phyloP scores from a whole-genome alignment of 2,113 vertebrate species.

The Ceyx cyanopectus region DNA sequence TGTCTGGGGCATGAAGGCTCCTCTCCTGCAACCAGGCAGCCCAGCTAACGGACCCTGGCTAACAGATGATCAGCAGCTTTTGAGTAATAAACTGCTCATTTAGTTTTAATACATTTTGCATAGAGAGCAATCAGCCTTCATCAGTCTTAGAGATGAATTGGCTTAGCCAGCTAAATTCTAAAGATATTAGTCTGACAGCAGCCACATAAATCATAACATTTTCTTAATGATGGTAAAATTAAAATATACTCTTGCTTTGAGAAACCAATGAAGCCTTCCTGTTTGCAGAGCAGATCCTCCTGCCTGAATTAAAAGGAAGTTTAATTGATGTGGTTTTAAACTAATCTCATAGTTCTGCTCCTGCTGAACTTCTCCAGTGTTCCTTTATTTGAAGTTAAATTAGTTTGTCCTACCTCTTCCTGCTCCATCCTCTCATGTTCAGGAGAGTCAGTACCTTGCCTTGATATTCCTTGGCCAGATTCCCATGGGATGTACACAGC shows the following conservation, averaged over 20 bases:
- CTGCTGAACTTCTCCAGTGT: background rate
- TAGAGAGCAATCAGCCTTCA: constrained; percentile 94
- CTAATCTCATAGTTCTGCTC: background rate
- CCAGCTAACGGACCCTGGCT: constrained; percentile 91
- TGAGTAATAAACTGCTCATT: constrained; percentile 99
- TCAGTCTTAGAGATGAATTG: constrained; percentile 98
- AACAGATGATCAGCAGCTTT: constrained; percentile 88
- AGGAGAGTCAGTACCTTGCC: background rate
- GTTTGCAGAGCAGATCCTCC: constrained; percentile 67
- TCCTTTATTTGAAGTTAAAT: constrained; percentile 30
- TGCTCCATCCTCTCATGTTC: background rate
- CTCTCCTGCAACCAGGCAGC: constrained; percentile 76
- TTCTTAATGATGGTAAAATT: constrained; percentile 90
- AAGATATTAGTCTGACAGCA: constrained; percentile 90
- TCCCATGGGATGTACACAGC: background rate
- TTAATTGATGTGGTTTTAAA: constrained; percentile 71
- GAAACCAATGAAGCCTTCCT: constrained; percentile 77
- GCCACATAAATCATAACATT: constrained; percentile 95
- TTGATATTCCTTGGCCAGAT: background rate
- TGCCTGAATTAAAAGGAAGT: constrained; percentile 73
- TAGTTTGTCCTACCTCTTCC: background rate
- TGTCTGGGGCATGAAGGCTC: background rate
- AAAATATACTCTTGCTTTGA: constrained; percentile 83
- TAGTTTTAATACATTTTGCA: constrained; percentile 97
- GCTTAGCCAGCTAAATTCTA: constrained; percentile 88